phyloP scores from a whole-genome alignment of 2,797 vertebrate species.

The Clarias platycephalus region DNA sequence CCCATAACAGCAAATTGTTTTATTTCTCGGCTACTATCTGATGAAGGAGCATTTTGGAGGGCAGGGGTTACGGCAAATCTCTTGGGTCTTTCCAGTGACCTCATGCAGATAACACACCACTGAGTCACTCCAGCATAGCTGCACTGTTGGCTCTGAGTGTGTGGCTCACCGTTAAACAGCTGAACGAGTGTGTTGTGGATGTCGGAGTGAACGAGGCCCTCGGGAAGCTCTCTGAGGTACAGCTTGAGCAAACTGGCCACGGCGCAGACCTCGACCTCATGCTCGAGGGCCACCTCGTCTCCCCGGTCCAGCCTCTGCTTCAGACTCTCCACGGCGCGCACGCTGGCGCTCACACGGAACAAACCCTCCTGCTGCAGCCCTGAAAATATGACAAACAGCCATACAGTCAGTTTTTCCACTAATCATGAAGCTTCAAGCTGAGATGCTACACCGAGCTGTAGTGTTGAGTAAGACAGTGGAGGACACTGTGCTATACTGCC shows the following conservation, averaged over 20 bases:
- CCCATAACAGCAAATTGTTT: not conserved
- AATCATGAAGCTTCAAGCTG: not conserved
- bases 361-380: constrained; percentile 88
- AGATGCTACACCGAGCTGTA: not conserved
- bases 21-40: not conserved
- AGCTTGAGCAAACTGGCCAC: constrained; percentile 89
- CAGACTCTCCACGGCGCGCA: constrained; percentile 81
- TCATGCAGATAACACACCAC: not conserved
- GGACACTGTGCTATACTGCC: constrained; percentile 48
- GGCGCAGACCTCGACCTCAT: constrained; percentile 76
- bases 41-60: not conserved
- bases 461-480: not conserved
- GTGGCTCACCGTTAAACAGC: constrained; percentile 79
- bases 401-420: not conserved
- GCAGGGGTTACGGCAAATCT: not conserved
- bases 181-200: constrained; percentile 80
- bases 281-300: constrained; percentile 73
- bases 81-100: not conserved
- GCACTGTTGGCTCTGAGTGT: not conserved
- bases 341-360: constrained; percentile 88
- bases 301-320: constrained; percentile 80
- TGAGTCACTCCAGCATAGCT: not conserved
- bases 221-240: constrained; percentile 87
- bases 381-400: constrained; percentile 55
- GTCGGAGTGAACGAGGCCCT: constrained; percentile 75